Conservation (phyloP, 2,797 vertebrate genomes). For the Urosaurus nigricauda region DNA sequence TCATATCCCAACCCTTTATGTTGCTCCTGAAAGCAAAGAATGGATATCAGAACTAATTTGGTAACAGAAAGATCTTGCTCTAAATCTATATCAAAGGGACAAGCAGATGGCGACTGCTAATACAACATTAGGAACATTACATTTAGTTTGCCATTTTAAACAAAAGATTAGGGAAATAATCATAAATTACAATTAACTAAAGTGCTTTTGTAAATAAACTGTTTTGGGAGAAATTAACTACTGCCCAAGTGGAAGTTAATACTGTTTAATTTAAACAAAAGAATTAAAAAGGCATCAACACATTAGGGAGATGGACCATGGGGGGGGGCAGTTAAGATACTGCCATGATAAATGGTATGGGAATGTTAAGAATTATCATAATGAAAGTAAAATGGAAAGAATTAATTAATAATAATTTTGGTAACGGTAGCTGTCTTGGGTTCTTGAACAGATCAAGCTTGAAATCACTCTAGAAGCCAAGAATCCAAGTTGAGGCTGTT, state of each 20-base stretch:
- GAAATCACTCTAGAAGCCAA: no score
- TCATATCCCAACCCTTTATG: background rate
- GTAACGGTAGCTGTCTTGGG: background rate
- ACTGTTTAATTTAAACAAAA: background rate
- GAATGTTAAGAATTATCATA: background rate
- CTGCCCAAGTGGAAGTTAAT: background rate
- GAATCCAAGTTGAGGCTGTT: no score
- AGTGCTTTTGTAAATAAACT: background rate
- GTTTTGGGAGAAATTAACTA: background rate
- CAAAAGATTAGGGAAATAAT: background rate
- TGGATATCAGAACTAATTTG: slow-evolving; percentile 5
- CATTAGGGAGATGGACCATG: background rate
- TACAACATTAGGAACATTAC: background rate
- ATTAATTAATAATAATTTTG: background rate
- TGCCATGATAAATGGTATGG: background rate
- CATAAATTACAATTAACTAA: background rate
- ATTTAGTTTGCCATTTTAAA: background rate
- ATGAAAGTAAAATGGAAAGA: background rate
- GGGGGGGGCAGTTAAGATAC: no score
- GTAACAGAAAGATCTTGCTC: background rate
- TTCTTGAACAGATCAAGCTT: no score
- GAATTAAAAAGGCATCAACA: background rate
- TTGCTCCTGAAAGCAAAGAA: slow-evolving; percentile 22
- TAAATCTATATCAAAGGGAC: background rate
- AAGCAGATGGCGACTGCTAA: background rate